Conservation (phyloP, 2,113 vertebrate genomes). For the Ondatra zibethicus region DNA sequence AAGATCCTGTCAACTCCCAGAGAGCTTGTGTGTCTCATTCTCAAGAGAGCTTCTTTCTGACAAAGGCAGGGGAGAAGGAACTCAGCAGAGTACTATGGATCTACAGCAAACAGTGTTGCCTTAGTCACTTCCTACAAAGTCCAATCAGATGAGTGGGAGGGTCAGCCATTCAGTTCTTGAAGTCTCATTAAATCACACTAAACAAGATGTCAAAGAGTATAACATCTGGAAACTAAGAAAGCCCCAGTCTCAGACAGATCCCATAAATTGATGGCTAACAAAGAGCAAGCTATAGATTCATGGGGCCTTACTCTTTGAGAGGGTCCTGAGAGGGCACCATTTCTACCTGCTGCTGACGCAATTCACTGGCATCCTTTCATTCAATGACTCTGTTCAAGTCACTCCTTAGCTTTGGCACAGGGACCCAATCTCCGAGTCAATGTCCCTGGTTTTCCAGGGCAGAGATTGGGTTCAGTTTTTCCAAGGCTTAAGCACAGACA, state of each 20-base stretch:
- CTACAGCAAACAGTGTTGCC: background rate
- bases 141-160: background rate
- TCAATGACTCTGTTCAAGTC: background rate
- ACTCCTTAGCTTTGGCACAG: background rate
- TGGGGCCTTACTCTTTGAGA: background rate
- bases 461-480: background rate
- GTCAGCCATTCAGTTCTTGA: background rate
- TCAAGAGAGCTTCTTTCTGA: slow-evolving; percentile 44
- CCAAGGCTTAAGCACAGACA: slow-evolving; percentile 1
- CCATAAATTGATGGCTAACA: background rate
- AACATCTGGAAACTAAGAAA: background rate
- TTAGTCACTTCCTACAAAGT: background rate
- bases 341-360: background rate
- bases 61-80: background rate
- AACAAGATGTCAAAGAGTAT: background rate
- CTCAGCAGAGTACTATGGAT: background rate
- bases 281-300: background rate
- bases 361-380: background rate
- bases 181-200: background rate
- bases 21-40: background rate
- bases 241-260: background rate
- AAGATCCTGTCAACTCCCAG: background rate
- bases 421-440: background rate
- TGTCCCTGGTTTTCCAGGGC: background rate
- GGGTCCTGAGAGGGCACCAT: background rate